phyloP scores from a whole-genome alignment of 2,888 invertebrate species.

The Oscheius sp. region DNA sequence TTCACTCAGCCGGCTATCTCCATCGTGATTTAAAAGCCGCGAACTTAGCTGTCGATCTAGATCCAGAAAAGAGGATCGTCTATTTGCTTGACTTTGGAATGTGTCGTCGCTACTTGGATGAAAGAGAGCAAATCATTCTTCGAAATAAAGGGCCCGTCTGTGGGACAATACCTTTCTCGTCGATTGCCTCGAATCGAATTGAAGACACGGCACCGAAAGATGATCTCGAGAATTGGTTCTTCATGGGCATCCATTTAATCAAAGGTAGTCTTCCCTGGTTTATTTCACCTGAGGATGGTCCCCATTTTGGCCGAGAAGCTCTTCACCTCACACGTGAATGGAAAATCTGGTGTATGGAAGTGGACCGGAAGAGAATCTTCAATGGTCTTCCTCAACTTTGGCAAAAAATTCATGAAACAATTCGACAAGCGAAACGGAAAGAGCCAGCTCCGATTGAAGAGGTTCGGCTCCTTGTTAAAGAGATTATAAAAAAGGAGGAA shows the following conservation, averaged over 20 bases:
- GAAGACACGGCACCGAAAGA: constrained; percentile 21
- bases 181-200: constrained; percentile 5
- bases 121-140: neutral
- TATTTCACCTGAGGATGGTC: constrained; percentile 3
- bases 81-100: constrained; percentile 65
- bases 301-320: neutral
- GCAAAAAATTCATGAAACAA: constrained; percentile 47
- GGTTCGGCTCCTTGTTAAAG: constrained; percentile 38
- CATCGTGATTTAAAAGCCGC: constrained; percentile 58
- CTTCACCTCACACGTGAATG: constrained; percentile 33
- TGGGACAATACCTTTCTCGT: constrained; percentile 14
- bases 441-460: constrained; percentile 46
- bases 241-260: constrained; percentile 21
- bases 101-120: constrained; percentile 43
- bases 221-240: constrained; percentile 30
- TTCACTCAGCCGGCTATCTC: constrained; percentile 12
- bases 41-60: constrained; percentile 61
- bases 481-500: constrained; percentile 40
- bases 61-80: constrained; percentile 33
- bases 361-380: constrained; percentile 47
- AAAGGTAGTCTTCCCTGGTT: constrained; percentile 39
- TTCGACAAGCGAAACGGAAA: constrained; percentile 30
- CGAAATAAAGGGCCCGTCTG: constrained; percentile 15
- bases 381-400: constrained; percentile 44
- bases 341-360: constrained; percentile 40